Percentiles rank a stretch among this genome's conserved stretches.
Conservation (phyloP, 2,113 vertebrate species). For the Opisthocomus hoazin region DNA sequence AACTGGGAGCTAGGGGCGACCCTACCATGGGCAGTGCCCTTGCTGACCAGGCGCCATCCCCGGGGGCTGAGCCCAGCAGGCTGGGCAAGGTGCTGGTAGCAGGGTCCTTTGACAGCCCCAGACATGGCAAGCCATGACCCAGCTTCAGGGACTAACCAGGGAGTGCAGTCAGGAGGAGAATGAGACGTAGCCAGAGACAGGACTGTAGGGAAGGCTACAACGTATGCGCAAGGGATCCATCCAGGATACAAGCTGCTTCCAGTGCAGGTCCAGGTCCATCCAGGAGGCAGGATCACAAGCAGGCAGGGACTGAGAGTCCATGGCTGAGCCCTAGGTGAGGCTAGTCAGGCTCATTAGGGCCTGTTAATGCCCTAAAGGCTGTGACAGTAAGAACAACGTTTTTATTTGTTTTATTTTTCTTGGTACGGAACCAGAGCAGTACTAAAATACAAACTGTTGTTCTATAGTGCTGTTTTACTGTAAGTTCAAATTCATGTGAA, state of each 20-base stretch:
- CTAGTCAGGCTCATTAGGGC: background rate
- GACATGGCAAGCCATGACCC: rapidly evolving
- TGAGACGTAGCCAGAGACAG: background rate
- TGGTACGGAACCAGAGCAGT: background rate
- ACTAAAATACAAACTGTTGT: background rate
- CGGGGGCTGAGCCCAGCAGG: background rate
- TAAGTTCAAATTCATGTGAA: background rate
- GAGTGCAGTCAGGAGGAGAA: background rate
- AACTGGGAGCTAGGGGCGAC: background rate
- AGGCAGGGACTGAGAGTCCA: background rate
- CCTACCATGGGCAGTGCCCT: background rate
- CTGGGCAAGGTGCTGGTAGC: background rate
- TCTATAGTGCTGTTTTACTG: background rate
- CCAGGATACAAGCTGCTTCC: background rate
- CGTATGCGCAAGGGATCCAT: rapidly evolving
- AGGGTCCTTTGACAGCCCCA: background rate
- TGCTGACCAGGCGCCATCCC: background rate
- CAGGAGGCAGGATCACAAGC: background rate
- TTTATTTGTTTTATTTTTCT: background rate
- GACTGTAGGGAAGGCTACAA: background rate
- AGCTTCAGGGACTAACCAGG: background rate
- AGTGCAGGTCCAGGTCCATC: background rate
- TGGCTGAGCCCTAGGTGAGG: background rate
- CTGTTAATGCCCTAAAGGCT: background rate
- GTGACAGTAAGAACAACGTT: background rate